Conservation (phyloP, 1,140 invertebrate species). For the Lordiphosa mommai region DNA sequence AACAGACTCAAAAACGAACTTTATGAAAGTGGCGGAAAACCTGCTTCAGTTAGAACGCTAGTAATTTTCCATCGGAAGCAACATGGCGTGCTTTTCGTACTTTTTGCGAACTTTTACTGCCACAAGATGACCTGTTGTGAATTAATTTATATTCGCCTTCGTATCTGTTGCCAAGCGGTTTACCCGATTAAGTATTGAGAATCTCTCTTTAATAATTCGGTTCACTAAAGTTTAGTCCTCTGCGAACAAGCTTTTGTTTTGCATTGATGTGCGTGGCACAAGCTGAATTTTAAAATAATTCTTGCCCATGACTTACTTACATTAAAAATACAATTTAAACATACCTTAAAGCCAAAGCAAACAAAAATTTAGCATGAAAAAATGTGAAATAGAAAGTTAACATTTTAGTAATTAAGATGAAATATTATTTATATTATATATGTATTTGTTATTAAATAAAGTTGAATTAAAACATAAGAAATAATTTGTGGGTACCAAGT, state of each 20-base stretch:
- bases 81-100: too few relatives aligned
- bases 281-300: not conserved
- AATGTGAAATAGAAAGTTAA: constrained; percentile 62
- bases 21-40: too few relatives aligned
- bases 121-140: too few relatives aligned
- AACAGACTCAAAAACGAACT: too few relatives aligned
- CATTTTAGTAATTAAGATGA: constrained; percentile 44
- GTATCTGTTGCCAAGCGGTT: too few relatives aligned
- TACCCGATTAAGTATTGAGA: too few relatives aligned
- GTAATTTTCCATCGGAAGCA: too few relatives aligned
- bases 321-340: constrained; percentile 1
- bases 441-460: constrained; percentile 52
- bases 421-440: constrained; percentile 36
- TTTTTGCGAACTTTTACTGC: too few relatives aligned
- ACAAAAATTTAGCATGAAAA: constrained; percentile 31
- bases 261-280: not conserved
- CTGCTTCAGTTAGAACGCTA: too few relatives aligned
- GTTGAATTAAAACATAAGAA: constrained; percentile 33
- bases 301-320: not conserved
- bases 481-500: constrained; percentile 3
- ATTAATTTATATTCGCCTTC: too few relatives aligned
- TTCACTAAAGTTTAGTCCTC: too few relatives aligned
- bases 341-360: constrained; percentile 5
- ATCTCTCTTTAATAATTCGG: too few relatives aligned
- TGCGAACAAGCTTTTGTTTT: not conserved